Percentiles rank a stretch among this genome's conserved stretches.
phyloP scores from a whole-genome alignment of 23 tunicate species.

The Trididemnum miniatum region DNA sequence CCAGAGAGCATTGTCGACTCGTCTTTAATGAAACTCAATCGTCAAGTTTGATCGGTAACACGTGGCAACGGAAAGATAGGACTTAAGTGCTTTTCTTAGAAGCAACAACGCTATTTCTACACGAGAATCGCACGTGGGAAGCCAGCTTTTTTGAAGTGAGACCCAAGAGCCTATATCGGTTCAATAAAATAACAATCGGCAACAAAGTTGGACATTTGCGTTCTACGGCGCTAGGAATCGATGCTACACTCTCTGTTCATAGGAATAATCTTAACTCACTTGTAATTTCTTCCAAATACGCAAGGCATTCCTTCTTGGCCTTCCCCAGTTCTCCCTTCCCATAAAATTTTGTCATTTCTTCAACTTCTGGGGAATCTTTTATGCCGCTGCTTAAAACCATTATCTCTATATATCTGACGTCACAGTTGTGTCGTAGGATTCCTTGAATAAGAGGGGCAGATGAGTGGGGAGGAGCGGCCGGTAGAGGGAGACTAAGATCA shows the following conservation, averaged over 20 bases:
- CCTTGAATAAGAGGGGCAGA: constrained; percentile 38
- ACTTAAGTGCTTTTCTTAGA: too few species aligned
- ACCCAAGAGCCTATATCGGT: too few species aligned
- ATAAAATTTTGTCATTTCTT: constrained; percentile 37
- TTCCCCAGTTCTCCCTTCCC: not conserved
- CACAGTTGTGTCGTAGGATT: constrained; percentile 67
- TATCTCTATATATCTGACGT: constrained; percentile 63
- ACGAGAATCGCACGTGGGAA: too few species aligned
- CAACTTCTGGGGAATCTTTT: constrained; percentile 30
- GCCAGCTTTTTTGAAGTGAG: too few species aligned
- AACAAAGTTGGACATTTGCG: too few species aligned
- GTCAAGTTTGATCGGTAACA: too few species aligned
- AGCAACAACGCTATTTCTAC: too few species aligned
- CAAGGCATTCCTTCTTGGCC: constrained; percentile 16
- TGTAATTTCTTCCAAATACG: constrained; percentile 38
- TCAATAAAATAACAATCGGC: too few species aligned
- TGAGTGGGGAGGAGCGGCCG: constrained; percentile 17
- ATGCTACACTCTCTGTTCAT: not conserved
- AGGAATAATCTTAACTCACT: constrained; percentile 16
- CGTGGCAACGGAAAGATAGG: too few species aligned
- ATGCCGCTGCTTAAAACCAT: constrained; percentile 78
- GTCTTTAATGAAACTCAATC: too few species aligned
- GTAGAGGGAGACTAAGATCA: constrained; percentile 48
- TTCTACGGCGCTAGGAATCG: too few species aligned
- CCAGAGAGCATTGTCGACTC: too few species aligned